Percentiles rank a stretch among this genome's conserved stretches.
These are phyloP conservation scores for Parazoanthus swiftii DNA, from an alignment of 92 coral and sea anemone species.

Conservation along the genomic window DNA sequence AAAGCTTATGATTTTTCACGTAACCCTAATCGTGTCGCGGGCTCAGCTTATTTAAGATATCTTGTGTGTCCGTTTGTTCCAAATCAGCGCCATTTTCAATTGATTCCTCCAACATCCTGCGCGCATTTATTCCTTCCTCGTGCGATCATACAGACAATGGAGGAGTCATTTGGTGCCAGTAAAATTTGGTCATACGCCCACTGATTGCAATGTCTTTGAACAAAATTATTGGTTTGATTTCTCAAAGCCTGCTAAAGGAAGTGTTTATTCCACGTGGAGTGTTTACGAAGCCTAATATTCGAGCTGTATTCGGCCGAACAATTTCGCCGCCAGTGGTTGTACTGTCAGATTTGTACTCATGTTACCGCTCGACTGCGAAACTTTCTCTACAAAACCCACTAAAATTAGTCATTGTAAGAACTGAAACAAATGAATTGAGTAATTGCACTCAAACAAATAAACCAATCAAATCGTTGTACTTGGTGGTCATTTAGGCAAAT, in stretches of 20 bases:
- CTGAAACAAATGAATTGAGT: background rate
- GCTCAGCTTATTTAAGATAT: too few species aligned
- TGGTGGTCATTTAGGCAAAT: too few species aligned
- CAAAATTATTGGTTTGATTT: background rate
- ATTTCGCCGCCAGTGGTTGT: background rate
- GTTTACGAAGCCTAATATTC: conserved; percentile 4
- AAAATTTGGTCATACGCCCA: conserved; percentile 1
- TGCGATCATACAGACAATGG: too few species aligned
- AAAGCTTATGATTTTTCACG: too few species aligned
- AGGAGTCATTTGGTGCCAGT: background rate
- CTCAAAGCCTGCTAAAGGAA: conserved; percentile 4
- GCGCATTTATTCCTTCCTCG: too few species aligned
- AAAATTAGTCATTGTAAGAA: background rate
- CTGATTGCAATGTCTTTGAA: background rate
- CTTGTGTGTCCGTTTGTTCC: too few species aligned
- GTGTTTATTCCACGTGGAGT: background rate
- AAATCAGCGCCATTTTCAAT: too few species aligned
- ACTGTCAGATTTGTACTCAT: background rate
- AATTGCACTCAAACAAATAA: background rate
- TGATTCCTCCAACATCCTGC: too few species aligned
- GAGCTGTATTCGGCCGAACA: conserved; percentile 19
- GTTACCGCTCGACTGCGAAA: background rate
- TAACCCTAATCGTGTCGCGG: too few species aligned
- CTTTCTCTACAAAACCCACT: background rate
- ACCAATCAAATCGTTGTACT: too few species aligned